A percentile compares a stretch with the other conserved stretches of the same genome.
These are phyloP conservation scores for Manis crassicaudata DNA, from an alignment of 2,797 vertebrate species.

Conservation along the genomic window DNA sequence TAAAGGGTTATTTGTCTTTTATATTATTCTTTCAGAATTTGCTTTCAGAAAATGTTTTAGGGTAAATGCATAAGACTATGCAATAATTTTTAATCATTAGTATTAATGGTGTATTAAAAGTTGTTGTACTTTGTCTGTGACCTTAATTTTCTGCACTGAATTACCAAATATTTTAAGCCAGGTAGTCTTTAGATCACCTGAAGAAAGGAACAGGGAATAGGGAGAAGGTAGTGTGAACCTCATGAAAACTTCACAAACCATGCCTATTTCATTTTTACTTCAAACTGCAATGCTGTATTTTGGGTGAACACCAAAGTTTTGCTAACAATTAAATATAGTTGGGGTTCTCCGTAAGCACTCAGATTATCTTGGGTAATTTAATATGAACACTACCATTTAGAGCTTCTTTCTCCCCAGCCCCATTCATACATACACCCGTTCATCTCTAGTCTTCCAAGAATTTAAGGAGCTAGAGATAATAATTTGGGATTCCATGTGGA, in stretches of 20 bases:
- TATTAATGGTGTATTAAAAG: constrained; percentile 89
- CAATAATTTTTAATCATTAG: constrained; percentile 91
- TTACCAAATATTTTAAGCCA: constrained; percentile 87
- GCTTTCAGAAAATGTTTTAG: constrained; percentile 86
- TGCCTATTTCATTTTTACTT: constrained; percentile 54
- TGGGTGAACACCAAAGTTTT: constrained; percentile 78
- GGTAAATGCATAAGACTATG: constrained; percentile 89
- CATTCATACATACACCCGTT: constrained; percentile 55
- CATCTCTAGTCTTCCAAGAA: constrained; percentile 65
- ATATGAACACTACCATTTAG: constrained; percentile 28
- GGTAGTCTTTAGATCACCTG: constrained; percentile 84
- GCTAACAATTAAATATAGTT: constrained; percentile 21
- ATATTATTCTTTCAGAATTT: constrained; percentile 78
- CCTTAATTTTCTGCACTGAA: constrained; percentile 89
- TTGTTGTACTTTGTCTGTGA: constrained; percentile 87
- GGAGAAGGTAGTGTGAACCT: constrained; percentile 63
- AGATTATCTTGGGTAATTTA: constrained; percentile 51
- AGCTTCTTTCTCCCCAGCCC: constrained; percentile 42
- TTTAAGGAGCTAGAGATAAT: constrained; percentile 47
- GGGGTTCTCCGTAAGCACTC: constrained; percentile 54
- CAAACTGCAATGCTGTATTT: constrained; percentile 66
- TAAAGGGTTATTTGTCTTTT: constrained; percentile 86
- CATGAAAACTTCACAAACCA: constrained; percentile 72
- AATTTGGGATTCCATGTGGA: constrained; percentile 66
- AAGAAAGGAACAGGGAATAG: constrained; percentile 76